Base-by-base conservation (phyloP, 2,113 vertebrate species). In the Cichladusa arquata region DNA sequence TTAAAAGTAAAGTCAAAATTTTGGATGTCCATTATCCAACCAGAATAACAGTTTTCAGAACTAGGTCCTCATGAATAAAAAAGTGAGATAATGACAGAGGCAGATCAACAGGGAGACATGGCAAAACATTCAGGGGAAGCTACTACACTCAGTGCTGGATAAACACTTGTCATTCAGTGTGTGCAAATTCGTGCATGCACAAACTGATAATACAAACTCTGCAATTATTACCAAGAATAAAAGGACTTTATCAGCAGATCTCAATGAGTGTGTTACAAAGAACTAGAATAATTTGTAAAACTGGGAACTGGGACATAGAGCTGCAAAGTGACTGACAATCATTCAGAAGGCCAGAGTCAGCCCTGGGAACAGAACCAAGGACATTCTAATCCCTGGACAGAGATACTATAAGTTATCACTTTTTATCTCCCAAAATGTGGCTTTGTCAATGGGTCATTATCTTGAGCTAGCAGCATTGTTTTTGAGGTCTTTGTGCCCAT, bases 181-280 rank as follows among this genome's bases (percentile, higher is more conserved):
- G 16, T 62, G 78, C 38, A 51, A 42, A 87, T 50, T 56, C 6
- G 4, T 3, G 10, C 70, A 34, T 31, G 53, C 57, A 79, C 57
- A 16, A 69, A 57, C 67, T 74, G 61, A 50, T 47, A 80, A 87
- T 54, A 44, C 2, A 25, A 84, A 57, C 48, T 84, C 86, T 92
- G 69, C 44, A 90, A 89, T 96, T 92, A 96, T 65, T 65, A 23
- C 48, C 61, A 25, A 87, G 84, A 93, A 96, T 94, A n/a, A 90
- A 95, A 95, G 84, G 34, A 38, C 74, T 81, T 89, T 42, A 82
- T 96, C 95, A 96, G 94, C 93, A 91, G 74, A 91, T 95, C 91
- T 91, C 84, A 95, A 65, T 89, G 86, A 72, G 16, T 40, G n/a
- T 61, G 40, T 19, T 65, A 93, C 85, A 94, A 97, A 96, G 81